phyloP scores from a whole-genome alignment of 64 coral and sea anemone genomes.

The Stichodactyla mertensii region DNA sequence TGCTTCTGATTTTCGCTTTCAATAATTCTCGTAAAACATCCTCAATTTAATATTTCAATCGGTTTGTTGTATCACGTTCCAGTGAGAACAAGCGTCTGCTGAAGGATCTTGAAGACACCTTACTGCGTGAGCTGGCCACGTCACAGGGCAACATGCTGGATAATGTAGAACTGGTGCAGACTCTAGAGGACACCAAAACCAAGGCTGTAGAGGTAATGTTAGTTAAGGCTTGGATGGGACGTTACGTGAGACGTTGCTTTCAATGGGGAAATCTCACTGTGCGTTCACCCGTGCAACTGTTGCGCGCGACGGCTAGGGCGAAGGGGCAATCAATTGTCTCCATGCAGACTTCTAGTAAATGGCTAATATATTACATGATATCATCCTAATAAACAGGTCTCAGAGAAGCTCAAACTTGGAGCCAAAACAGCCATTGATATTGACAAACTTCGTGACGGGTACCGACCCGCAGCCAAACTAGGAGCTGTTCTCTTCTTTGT shows the following conservation, averaged over 20 bases:
- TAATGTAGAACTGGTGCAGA: slow-evolving; percentile 93
- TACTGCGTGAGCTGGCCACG: slow-evolving; percentile 94
- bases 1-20: background rate
- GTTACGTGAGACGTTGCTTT: too few relatives aligned
- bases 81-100: slow-evolving; percentile 97
- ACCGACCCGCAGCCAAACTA: slow-evolving; percentile 91
- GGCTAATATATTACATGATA: too few relatives aligned
- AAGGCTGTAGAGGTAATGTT: slow-evolving; percentile 60
- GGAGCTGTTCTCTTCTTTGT: slow-evolving; percentile 98
- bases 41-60: too few relatives aligned
- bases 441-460: slow-evolving; percentile 98
- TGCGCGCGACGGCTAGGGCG: too few relatives aligned
- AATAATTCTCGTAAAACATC: too few relatives aligned
- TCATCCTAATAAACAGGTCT: slow-evolving; percentile 38
- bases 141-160: slow-evolving; percentile 99
- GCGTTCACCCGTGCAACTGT: too few relatives aligned
- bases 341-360: too few relatives aligned
- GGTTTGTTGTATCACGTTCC: background rate
- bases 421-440: slow-evolving; percentile 98
- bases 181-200: slow-evolving; percentile 90
- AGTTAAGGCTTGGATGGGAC: too few relatives aligned
- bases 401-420: slow-evolving; percentile 92
- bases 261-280: too few relatives aligned
- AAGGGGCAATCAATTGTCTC: too few relatives aligned
- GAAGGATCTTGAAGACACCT: slow-evolving; percentile 92